Base-by-base conservation (phyloP, 2,113 vertebrate species). In the Rhinichthys klamathensis region DNA sequence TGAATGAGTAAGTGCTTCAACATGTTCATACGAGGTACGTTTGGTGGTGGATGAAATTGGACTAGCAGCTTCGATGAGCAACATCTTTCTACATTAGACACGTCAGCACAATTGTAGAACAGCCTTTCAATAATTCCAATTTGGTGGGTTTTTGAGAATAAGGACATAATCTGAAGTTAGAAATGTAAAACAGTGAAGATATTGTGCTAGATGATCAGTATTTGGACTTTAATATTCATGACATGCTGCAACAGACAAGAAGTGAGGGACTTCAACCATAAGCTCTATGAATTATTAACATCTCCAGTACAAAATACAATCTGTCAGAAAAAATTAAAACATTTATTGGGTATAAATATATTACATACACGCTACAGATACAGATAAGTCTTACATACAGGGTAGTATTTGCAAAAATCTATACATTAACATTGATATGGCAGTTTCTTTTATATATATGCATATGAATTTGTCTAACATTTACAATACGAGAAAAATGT, bases 301-400 rank as follows among this genome's bases (percentile, higher is more conserved):
- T 30, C 30, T 65, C 8, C 38, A 83, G 84, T 18, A 32, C 88
- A 89, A 41, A 84, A 76, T 85, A 90, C 85, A 87, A 89, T 27
- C 86, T 21, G 38, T 94, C 92, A 93, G 95, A 94, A 95, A 96
- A 81, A 98, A 98, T 97, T 97, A 96, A 98, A 99, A 98, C 97
- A 98, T 99, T 99, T 99, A 99, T 99, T 99, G 98, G 94, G 98
- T 97, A 98, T 99, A 99, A 99, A 99, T 99, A 99, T 99, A 99
- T 99, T 98, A 99, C 97, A 99, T 98, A 97, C 97, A 98, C 96
- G 97, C 98, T 99, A 99, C 97, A 96, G 97, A 96, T 99, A 99
- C 96, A 96, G 96, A 97, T 98, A 97, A 94, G 97, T 98, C 97
- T 98, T 98, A 98, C 97, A 97, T 98, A 97, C 96, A 97, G 97